These are phyloP conservation scores for Chaenocephalus aceratus DNA, from an alignment of 2,113 vertebrate genomes.

Conservation along the genomic window DNA sequence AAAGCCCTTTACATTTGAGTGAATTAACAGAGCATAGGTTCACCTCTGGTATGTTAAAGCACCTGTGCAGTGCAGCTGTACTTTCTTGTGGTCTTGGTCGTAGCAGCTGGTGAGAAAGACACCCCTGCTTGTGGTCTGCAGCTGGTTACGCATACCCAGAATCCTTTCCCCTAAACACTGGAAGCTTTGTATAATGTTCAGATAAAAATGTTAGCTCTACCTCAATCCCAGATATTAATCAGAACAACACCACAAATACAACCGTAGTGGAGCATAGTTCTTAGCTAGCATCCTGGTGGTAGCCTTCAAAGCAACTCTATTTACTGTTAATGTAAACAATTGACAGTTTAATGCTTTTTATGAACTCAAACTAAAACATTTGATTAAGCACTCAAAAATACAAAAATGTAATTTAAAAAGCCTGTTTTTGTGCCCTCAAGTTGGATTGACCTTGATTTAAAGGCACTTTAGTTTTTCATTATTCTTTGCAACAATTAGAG, in stretches of 20 bases:
- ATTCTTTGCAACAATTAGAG: not conserved
- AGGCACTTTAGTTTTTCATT: not conserved
- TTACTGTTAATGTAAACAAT: not conserved
- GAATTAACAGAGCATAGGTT: not conserved
- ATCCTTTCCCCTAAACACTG: not conserved
- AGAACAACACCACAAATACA: not conserved
- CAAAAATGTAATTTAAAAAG: not conserved
- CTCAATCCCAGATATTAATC: not conserved
- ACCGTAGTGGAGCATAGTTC: not conserved
- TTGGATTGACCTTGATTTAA: not conserved
- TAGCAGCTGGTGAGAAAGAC: slow-evolving; percentile 56
- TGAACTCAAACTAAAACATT: not conserved
- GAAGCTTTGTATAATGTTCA: not conserved
- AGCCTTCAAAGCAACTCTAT: not conserved
- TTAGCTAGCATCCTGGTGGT: not conserved
- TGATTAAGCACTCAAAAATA: not conserved
- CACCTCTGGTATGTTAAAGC: not conserved
- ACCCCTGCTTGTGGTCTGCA: slow-evolving; percentile 46
- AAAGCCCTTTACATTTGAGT: not conserved
- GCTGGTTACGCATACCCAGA: not conserved
- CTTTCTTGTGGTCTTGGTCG: slow-evolving; percentile 65
- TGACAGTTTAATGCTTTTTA: not conserved
- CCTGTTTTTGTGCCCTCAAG: not conserved
- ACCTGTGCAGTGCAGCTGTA: slow-evolving; percentile 34
- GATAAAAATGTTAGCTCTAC: not conserved